Percentiles rank a stretch among this genome's conserved stretches.
phyloP scores from a whole-genome alignment of 2,113 vertebrate genomes.

The Oryzias curvinotus region DNA sequence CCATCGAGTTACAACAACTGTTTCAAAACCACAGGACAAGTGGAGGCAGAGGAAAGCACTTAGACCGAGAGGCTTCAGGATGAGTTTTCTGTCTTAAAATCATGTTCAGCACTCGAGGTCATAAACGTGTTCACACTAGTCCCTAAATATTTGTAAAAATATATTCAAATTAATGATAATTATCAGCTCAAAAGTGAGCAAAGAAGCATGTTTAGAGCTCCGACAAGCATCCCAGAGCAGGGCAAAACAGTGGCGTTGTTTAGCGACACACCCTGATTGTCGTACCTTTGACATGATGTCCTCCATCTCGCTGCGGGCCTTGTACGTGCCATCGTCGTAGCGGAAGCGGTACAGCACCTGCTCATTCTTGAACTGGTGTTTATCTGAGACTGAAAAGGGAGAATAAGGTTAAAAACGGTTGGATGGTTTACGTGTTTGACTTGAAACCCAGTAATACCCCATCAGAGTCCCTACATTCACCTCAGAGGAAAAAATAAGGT shows the following conservation, averaged over 20 bases:
- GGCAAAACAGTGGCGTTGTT: too few relatives aligned
- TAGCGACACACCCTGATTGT: background rate
- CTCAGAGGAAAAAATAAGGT: too few relatives aligned
- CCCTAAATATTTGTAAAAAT: too few relatives aligned
- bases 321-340: constrained; percentile 97
- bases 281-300: constrained; percentile 96
- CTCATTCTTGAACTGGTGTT: constrained; percentile 98
- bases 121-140: too few relatives aligned
- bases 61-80: background rate
- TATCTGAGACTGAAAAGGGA: constrained; percentile 88
- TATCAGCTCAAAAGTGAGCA: too few relatives aligned
- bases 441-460: too few relatives aligned
- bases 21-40: background rate
- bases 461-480: too few relatives aligned
- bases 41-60: background rate
- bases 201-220: too few relatives aligned
- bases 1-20: constrained; percentile 9
- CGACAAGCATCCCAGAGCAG: too few relatives aligned
- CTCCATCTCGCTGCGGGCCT: constrained; percentile 96
- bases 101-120: too few relatives aligned
- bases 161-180: too few relatives aligned
- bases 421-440: too few relatives aligned
- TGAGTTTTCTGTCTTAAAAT: background rate
- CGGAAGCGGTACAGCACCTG: constrained; percentile 97
- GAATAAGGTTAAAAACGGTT: background rate